Percentiles rank a stretch among this genome's conserved stretches.
phyloP scores from a whole-genome alignment of 2,797 vertebrate genomes.

The Onychomys arenicola region DNA sequence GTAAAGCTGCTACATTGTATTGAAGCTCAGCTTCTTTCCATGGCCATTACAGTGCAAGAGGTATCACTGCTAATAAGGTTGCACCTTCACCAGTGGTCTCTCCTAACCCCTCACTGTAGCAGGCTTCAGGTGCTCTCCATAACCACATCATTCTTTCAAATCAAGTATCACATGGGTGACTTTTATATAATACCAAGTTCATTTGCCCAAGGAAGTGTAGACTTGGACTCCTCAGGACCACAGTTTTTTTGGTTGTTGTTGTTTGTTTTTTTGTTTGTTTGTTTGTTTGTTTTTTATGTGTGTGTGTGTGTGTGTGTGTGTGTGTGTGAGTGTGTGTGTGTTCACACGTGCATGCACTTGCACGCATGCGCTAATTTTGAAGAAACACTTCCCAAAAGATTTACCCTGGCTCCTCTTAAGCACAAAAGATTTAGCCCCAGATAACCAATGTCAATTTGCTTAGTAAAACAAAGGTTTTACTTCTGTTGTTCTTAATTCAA shows the following conservation, averaged over 20 bases:
- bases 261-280: no score
- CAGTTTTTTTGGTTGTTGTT: no score
- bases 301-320: no score
- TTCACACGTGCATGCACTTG: no score
- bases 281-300: no score
- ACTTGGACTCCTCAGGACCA: neutral
- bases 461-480: neutral
- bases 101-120: accelerated
- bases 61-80: neutral
- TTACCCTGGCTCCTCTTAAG: no score
- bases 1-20: neutral
- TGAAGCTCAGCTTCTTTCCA: neutral
- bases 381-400: neutral
- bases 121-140: neutral
- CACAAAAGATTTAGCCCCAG: neutral
- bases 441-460: neutral
- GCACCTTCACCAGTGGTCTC: neutral
- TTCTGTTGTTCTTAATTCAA: neutral
- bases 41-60: no score
- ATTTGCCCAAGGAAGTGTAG: neutral
- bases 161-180: neutral
- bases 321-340: no score
- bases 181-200: neutral
- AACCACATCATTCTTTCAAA: neutral
- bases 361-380: neutral